Evolutionary conservation across 2,888 invertebrate species (phyloP).

Genomic region (Phaedon cochleariae): DNA sequence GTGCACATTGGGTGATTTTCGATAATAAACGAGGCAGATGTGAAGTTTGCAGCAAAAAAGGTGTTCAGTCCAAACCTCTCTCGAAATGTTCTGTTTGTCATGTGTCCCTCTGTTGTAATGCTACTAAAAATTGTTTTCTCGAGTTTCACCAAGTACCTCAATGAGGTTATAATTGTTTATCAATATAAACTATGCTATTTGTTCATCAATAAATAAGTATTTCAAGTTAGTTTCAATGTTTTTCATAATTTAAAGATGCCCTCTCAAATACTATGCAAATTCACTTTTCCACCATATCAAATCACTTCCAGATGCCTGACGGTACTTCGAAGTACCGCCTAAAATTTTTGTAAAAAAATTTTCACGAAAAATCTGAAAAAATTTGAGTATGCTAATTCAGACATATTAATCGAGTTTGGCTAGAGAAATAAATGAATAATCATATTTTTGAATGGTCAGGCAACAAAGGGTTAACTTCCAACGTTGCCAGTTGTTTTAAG

Average conservation of each 20-base stretch:
- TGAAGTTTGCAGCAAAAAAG: not conserved
- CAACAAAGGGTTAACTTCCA: too few relatives aligned
- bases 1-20: constrained; percentile 2
- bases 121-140: not conserved
- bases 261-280: not conserved
- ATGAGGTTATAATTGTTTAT: not conserved
- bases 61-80: not conserved
- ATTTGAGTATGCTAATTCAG: too few relatives aligned
- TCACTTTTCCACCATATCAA: not conserved
- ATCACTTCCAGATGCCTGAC: not conserved
- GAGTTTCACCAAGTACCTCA: too few relatives aligned
- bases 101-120: not conserved
- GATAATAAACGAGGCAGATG: not conserved
- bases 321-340: not conserved
- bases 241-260: not conserved
- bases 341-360: not conserved
- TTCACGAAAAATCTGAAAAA: not conserved
- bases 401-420: too few relatives aligned
- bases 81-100: not conserved
- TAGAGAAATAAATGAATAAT: too few relatives aligned
- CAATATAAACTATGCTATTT: not conserved
- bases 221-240: not conserved
- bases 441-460: too few relatives aligned
- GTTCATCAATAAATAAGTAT: constrained; percentile 1
- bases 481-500: too few relatives aligned